These are phyloP conservation scores for Gymnarchus niloticus DNA, from an alignment of 2,113 vertebrate species.

Conservation along the genomic window DNA sequence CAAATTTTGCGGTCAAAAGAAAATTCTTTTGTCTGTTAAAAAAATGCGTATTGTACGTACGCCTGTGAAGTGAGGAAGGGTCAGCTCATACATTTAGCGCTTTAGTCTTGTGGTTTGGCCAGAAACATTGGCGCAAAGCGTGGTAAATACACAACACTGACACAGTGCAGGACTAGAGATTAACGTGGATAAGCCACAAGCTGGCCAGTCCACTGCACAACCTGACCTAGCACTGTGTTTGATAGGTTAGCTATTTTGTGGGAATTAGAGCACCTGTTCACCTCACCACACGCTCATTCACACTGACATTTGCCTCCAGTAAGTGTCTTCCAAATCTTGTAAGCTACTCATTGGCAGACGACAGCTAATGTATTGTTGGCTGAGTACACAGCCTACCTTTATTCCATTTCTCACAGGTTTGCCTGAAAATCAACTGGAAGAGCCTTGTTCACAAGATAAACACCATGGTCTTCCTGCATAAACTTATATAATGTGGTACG, in stretches of 20 bases:
- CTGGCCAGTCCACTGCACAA: background rate
- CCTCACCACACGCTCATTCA: background rate
- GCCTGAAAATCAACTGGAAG: background rate
- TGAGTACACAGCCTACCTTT: background rate
- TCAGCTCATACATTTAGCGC: background rate
- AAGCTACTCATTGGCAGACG: background rate
- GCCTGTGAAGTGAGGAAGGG: background rate
- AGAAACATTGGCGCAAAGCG: background rate
- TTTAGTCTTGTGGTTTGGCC: background rate
- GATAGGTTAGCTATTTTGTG: background rate
- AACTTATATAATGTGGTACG: background rate
- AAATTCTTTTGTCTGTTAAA: background rate
- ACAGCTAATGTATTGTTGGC: constrained; percentile 1
- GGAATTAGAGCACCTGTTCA: background rate
- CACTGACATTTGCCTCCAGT: background rate
- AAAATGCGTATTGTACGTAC: background rate
- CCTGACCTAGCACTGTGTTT: background rate
- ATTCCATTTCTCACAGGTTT: background rate
- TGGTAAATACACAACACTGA: background rate
- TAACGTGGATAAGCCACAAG: background rate
- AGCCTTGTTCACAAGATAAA: background rate
- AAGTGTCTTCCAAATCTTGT: background rate
- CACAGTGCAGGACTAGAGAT: background rate
- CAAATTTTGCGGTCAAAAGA: background rate
- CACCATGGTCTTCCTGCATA: background rate